Conservation (phyloP, 2,888 invertebrate species). For the Nomada lathburiana region DNA sequence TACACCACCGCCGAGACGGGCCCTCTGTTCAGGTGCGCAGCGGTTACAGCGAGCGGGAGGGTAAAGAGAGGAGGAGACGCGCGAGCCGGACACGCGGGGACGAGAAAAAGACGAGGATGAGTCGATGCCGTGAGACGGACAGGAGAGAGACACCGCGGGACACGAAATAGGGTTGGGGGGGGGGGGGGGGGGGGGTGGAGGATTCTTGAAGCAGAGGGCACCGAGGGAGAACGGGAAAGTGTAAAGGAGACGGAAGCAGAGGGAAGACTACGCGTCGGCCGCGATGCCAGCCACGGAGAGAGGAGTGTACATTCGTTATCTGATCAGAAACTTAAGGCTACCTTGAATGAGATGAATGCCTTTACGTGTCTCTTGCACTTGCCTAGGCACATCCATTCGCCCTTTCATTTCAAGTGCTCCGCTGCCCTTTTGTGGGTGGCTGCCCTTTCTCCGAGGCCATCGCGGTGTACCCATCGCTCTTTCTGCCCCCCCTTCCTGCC, state of each 20-base stretch:
- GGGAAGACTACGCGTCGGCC: constrained; percentile 43
- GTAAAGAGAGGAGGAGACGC: constrained; percentile 33
- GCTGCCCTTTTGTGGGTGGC: constrained; percentile 83
- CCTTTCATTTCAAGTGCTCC: constrained; percentile 81
- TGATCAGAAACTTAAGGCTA: constrained; percentile 83
- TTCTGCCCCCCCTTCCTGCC: constrained; percentile 50
- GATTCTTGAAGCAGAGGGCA: neutral
- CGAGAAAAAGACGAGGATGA: constrained; percentile 61
- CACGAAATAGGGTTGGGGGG: constrained; percentile 13
- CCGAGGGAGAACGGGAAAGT: constrained; percentile 1
- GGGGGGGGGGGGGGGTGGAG: constrained; percentile 3
- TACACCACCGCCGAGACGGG: constrained; percentile 53
- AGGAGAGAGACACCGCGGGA: constrained; percentile 54
- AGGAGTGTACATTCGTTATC: constrained; percentile 83
- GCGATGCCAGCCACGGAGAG: constrained; percentile 65
- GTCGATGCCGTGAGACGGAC: constrained; percentile 55
- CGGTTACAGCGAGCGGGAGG: constrained; percentile 28
- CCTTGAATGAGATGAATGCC: constrained; percentile 84
- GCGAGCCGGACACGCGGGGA: constrained; percentile 39
- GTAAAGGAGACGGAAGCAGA: constrained; percentile 24
- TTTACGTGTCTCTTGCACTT: constrained; percentile 83
- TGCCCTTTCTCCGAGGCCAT: constrained; percentile 78
- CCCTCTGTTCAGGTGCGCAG: constrained; percentile 8
- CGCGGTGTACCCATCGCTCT: constrained; percentile 72
- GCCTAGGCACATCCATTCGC: constrained; percentile 82